Percentiles rank a stretch among this genome's conserved stretches.
These are phyloP conservation scores for Selene dorsalis DNA, from an alignment of 2,797 vertebrate species.

Conservation along the genomic window DNA sequence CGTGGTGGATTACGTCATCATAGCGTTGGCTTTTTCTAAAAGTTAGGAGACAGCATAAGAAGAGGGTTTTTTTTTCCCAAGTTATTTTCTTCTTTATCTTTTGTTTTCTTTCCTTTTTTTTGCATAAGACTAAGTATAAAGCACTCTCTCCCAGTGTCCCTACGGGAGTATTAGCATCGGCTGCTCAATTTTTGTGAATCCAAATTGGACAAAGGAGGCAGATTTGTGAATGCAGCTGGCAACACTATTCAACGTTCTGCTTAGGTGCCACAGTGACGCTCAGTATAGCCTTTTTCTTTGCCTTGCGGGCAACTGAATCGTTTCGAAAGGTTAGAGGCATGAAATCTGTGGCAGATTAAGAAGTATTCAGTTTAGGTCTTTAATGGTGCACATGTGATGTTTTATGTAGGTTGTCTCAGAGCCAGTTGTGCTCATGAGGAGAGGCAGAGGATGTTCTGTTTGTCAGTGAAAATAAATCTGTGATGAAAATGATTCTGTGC, in stretches of 20 bases:
- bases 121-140: constrained; percentile 52
- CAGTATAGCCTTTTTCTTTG: constrained; percentile 44
- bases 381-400: constrained; percentile 82
- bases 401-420: constrained; percentile 81
- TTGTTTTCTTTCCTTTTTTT: constrained; percentile 59
- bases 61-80: constrained; percentile 37
- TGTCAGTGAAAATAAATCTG: constrained; percentile 25
- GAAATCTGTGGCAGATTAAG: constrained; percentile 62
- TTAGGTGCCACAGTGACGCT: constrained; percentile 40
- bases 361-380: constrained; percentile 81
- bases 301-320: constrained; percentile 69
- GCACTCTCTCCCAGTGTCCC: constrained; percentile 52
- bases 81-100: constrained; percentile 63
- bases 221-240: constrained; percentile 66
- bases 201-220: constrained; percentile 67
- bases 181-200: constrained; percentile 68
- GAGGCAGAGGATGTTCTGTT: constrained; percentile 7
- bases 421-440: constrained; percentile 30
- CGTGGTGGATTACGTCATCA: constrained; percentile 67
- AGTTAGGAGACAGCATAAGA: constrained; percentile 63
- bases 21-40: constrained; percentile 62
- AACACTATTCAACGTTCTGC: constrained; percentile 60
- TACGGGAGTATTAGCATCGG: constrained; percentile 68
- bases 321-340: constrained; percentile 69
- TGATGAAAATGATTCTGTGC: neutral